These are phyloP conservation scores for Pachycephala philippinensis DNA, from an alignment of 2,113 vertebrate species.

Conservation along the genomic window DNA sequence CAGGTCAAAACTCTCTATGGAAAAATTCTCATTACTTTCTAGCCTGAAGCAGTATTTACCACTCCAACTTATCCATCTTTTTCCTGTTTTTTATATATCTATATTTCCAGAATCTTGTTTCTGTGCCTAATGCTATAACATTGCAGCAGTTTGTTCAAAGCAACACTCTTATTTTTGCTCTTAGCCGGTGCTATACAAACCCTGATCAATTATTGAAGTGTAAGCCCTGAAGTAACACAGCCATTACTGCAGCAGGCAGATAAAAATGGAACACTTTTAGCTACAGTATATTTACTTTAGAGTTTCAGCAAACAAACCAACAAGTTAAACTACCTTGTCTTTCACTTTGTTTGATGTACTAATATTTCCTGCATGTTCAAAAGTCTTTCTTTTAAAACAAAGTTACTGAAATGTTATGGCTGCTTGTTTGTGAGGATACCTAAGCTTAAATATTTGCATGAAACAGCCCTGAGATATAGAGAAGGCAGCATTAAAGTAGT, in stretches of 20 bases:
- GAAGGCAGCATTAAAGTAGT: slow-evolving; percentile 35
- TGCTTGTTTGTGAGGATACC: slow-evolving; percentile 55
- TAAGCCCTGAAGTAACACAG: slow-evolving; percentile 84
- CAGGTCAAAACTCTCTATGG: slow-evolving; percentile 88
- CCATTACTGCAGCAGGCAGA: slow-evolving; percentile 81
- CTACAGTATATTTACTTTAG: slow-evolving; percentile 81
- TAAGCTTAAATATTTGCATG: slow-evolving; percentile 62
- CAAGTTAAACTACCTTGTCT: slow-evolving; percentile 80
- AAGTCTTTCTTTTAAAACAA: slow-evolving; percentile 61
- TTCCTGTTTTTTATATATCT: slow-evolving; percentile 81
- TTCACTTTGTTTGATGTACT: slow-evolving; percentile 69
- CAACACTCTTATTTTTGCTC: slow-evolving; percentile 86
- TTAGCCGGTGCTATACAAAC: slow-evolving; percentile 91
- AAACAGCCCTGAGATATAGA: slow-evolving; percentile 55
- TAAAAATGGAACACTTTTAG: slow-evolving; percentile 84
- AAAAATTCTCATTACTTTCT: slow-evolving; percentile 99
- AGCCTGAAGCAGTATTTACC: slow-evolving; percentile 87
- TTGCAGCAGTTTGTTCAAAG: slow-evolving; percentile 91
- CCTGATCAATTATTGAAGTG: slow-evolving; percentile 95
- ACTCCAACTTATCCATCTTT: slow-evolving; percentile 85
- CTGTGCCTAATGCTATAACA: slow-evolving; percentile 83
- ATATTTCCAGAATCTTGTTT: slow-evolving; percentile 82
- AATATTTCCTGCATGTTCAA: slow-evolving; percentile 68
- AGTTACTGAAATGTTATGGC: slow-evolving; percentile 32
- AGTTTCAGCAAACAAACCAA: slow-evolving; percentile 80